phyloP scores from a whole-genome alignment of 2,888 invertebrate species.

The Melieria crassipennis region DNA sequence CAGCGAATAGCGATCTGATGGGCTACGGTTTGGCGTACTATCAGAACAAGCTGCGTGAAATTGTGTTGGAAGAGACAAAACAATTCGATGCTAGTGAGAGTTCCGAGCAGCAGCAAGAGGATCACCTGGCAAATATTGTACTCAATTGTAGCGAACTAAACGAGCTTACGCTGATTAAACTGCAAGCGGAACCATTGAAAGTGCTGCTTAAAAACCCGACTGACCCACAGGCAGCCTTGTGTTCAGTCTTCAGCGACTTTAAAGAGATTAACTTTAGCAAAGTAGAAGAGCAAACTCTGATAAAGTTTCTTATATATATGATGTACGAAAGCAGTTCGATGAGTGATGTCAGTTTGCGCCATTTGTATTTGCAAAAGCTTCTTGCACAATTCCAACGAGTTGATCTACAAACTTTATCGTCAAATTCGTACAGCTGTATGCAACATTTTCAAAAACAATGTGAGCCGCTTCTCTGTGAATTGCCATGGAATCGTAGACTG shows the following conservation, averaged over 20 bases:
- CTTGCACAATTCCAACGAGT: neutral
- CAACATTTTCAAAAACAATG: slow-evolving; percentile 19
- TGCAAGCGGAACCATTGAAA: slow-evolving; percentile 57
- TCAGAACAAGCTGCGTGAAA: slow-evolving; percentile 60
- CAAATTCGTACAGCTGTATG: slow-evolving; percentile 42
- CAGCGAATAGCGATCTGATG: slow-evolving; percentile 60
- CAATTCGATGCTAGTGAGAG: slow-evolving; percentile 27
- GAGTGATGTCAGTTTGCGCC: slow-evolving; percentile 60
- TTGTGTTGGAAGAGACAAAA: slow-evolving; percentile 52
- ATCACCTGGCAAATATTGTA: slow-evolving; percentile 53
- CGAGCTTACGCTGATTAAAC: slow-evolving; percentile 53
- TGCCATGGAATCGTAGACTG: slow-evolving; percentile 63
- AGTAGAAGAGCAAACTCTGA: slow-evolving; percentile 40
- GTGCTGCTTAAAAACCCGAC: slow-evolving; percentile 44
- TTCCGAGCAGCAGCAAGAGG: slow-evolving; percentile 10
- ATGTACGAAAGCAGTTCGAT: slow-evolving; percentile 65
- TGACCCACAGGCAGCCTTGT: slow-evolving; percentile 38
- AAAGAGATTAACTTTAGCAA: slow-evolving; percentile 44
- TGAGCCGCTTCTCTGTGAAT: slow-evolving; percentile 16
- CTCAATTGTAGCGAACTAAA: slow-evolving; percentile 55
- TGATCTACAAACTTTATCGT: slow-evolving; percentile 43
- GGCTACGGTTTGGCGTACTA: slow-evolving; percentile 63
- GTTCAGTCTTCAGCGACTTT: slow-evolving; percentile 45
- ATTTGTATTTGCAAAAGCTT: slow-evolving; percentile 51
- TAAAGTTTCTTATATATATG: slow-evolving; percentile 61